Evolutionary conservation across 1,140 invertebrate genomes (phyloP).

Genomic region (Liolophura sinensis): DNA sequence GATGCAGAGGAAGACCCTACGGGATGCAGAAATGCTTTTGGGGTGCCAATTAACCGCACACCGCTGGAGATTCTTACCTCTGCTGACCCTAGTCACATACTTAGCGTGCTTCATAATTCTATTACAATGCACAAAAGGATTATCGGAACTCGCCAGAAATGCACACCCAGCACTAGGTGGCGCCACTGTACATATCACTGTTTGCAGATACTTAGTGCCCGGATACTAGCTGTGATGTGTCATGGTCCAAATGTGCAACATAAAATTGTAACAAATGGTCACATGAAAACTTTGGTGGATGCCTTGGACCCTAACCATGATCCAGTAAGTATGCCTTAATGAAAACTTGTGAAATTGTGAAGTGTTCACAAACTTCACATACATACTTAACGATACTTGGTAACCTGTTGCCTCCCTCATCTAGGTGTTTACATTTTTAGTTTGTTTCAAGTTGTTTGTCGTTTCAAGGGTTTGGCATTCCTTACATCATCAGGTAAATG

Average conservation of each 20-base stretch:
- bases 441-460: too few species aligned
- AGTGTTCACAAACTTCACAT: too few species aligned
- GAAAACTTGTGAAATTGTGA: too few species aligned
- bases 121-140: constrained; percentile 72
- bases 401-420: too few species aligned
- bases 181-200: constrained; percentile 72
- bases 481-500: too few species aligned
- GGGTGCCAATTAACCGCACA: constrained; percentile 24
- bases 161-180: constrained; percentile 66
- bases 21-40: constrained; percentile 7
- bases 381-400: too few species aligned
- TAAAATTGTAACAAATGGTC: constrained; percentile 63
- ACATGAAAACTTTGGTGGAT: constrained; percentile 66
- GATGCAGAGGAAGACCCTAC: too few species aligned
- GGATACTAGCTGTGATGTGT: constrained; percentile 68
- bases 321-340: constrained; percentile 60
- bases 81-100: constrained; percentile 62
- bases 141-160: constrained; percentile 67
- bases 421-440: too few species aligned
- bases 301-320: constrained; percentile 70
- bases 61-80: constrained; percentile 60
- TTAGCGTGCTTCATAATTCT: constrained; percentile 71
- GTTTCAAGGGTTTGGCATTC: too few species aligned
- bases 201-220: constrained; percentile 69
- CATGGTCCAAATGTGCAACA: constrained; percentile 64